Percentiles rank a stretch among this genome's conserved stretches.
phyloP scores from a whole-genome alignment of 1,140 invertebrate genomes.

The Carposina sasakii region DNA sequence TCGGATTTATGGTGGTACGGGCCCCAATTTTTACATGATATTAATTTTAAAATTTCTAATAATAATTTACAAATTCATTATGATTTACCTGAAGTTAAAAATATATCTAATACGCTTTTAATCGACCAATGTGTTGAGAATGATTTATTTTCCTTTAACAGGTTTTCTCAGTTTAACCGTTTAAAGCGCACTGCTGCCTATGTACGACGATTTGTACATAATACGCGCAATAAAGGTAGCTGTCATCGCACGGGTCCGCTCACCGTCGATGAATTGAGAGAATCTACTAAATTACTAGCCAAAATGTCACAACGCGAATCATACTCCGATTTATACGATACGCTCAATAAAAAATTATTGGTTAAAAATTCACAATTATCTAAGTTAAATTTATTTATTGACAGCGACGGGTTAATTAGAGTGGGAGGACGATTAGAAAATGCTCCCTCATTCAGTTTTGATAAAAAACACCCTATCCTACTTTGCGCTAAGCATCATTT shows the following conservation, averaged over 20 bases:
- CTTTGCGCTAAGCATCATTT: background rate
- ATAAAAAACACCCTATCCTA: background rate
- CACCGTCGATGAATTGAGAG: background rate
- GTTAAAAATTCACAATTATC: background rate
- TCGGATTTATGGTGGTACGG: background rate
- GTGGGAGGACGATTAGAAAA: background rate
- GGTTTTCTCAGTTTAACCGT: too few species aligned
- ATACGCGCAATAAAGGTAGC: too few species aligned
- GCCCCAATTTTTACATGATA: background rate
- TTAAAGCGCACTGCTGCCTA: too few species aligned
- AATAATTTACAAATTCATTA: background rate
- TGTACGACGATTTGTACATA: background rate
- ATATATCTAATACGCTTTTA: conserved; percentile 13
- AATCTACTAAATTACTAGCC: background rate
- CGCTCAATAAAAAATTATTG: background rate
- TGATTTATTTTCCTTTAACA: too few species aligned
- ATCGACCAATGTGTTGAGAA: too few species aligned
- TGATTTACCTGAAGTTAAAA: conserved; percentile 1
- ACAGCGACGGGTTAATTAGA: background rate
- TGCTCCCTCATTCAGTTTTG: background rate
- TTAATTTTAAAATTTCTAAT: background rate
- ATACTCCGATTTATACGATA: background rate
- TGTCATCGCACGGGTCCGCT: background rate
- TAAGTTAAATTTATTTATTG: background rate
- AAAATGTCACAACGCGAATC: background rate